Percentiles rank a stretch among this genome's conserved stretches.
Evolutionary conservation across 2,113 vertebrate genomes (phyloP).

Genomic region (Corythoichthys haematopterus): DNA sequence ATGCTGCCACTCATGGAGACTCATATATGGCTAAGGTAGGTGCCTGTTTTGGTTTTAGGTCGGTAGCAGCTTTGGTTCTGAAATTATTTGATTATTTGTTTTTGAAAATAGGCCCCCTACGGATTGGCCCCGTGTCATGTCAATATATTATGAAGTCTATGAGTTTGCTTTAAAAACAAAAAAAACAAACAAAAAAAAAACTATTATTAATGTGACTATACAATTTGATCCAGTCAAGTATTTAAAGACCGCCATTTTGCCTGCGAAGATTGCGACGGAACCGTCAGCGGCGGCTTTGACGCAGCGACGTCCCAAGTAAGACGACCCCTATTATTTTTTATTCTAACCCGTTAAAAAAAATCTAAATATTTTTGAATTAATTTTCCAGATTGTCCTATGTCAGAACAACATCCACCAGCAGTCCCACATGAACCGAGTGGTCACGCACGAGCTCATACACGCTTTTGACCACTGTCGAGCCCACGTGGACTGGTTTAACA

Average conservation of each 20-base stretch:
- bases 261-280: conserved; percentile 90
- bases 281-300: conserved; percentile 91
- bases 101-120: no score
- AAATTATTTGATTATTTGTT: no score
- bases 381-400: conserved; percentile 88
- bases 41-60: no score
- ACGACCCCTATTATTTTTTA: not conserved
- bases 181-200: no score
- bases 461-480: conserved; percentile 95
- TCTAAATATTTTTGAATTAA: not conserved
- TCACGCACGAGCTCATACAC: conserved; percentile 92
- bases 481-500: conserved; percentile 91
- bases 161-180: no score
- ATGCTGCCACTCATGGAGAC: no score
- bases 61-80: no score
- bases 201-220: not conserved
- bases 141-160: no score
- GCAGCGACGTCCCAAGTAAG: conserved; percentile 85
- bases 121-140: no score
- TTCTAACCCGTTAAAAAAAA: not conserved
- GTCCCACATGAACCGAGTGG: conserved; percentile 89
- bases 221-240: conserved; percentile 73
- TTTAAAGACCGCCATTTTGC: conserved; percentile 87
- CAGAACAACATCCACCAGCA: conserved; percentile 93
- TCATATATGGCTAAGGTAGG: no score